phyloP scores from a whole-genome alignment of 2,113 vertebrate species.

The Malurus alboscapulatus region DNA sequence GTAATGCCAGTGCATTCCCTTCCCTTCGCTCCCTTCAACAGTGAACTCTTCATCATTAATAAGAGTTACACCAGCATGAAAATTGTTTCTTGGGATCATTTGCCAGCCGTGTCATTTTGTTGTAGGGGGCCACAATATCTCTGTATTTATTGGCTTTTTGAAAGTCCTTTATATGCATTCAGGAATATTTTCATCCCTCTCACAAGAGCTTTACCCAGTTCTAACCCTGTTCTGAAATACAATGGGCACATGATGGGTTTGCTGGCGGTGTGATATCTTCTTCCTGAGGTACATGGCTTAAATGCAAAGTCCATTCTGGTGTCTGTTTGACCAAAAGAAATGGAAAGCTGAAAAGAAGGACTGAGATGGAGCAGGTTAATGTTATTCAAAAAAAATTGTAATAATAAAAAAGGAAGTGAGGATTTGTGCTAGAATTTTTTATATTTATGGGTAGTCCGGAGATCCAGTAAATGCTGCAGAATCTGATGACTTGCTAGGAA shows the following conservation, averaged over 20 bases:
- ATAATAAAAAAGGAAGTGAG: not conserved
- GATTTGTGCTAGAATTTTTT: not conserved
- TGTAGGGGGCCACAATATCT: not conserved
- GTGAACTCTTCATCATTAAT: not conserved
- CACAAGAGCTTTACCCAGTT: constrained; percentile 27
- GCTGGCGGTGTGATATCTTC: not conserved
- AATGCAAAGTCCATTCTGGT: not conserved
- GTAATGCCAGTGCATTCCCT: not conserved
- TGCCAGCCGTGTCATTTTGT: constrained; percentile 18
- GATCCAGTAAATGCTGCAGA: not conserved
- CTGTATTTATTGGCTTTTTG: constrained; percentile 47
- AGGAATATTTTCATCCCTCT: constrained; percentile 17
- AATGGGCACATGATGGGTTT: constrained; percentile 1
- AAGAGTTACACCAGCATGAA: constrained; percentile 38
- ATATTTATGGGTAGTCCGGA: not conserved
- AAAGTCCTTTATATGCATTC: not conserved
- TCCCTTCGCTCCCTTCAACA: not conserved
- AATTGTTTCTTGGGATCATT: constrained; percentile 16
- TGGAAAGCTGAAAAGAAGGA: not conserved
- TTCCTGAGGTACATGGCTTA: not conserved
- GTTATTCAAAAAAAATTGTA: not conserved
- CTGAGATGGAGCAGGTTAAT: not conserved
- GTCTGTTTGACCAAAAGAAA: not conserved
- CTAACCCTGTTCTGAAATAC: not conserved
- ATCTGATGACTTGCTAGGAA: not conserved